Evolutionary conservation across 2,888 invertebrate species (phyloP).

Genomic region (Oligia strigilis): DNA sequence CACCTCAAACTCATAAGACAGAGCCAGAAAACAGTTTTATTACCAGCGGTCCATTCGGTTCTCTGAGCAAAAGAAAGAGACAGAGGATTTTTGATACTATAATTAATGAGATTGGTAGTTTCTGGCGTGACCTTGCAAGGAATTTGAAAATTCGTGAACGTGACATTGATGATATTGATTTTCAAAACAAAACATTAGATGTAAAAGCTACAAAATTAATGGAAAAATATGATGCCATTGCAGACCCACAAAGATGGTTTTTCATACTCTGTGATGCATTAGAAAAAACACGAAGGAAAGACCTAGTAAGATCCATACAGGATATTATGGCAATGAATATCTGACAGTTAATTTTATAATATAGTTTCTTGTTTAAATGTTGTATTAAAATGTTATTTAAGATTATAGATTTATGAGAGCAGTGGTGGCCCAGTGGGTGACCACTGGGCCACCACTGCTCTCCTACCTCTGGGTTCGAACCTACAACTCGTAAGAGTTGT

Average conservation of each 20-base stretch:
- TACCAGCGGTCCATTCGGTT: conserved; percentile 67
- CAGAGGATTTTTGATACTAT: conserved; percentile 79
- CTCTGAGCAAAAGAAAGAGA: conserved; percentile 74
- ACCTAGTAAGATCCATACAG: conserved; percentile 79
- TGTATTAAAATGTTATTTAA: background rate
- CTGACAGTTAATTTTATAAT: conserved; percentile 52
- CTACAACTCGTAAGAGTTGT: no score
- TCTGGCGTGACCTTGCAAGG: conserved; percentile 84
- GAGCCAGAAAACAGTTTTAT: conserved; percentile 58
- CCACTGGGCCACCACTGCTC: no score
- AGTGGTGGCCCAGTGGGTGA: no score
- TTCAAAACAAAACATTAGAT: conserved; percentile 66
- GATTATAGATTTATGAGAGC: no score
- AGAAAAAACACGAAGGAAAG: conserved; percentile 80
- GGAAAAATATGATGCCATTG: conserved; percentile 73
- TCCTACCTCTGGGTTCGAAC: no score
- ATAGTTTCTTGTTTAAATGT: background rate
- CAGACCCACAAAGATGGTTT: conserved; percentile 84
- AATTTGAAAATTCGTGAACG: conserved; percentile 81
- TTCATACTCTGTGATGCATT: conserved; percentile 82
- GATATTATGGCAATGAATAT: conserved; percentile 84
- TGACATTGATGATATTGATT: conserved; percentile 82
- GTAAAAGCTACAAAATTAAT: conserved; percentile 79
- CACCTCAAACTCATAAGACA: conserved; percentile 59
- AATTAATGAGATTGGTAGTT: conserved; percentile 80